Base-by-base conservation (phyloP, 92 coral and sea anemone species). In the Porites divaricata region DNA sequence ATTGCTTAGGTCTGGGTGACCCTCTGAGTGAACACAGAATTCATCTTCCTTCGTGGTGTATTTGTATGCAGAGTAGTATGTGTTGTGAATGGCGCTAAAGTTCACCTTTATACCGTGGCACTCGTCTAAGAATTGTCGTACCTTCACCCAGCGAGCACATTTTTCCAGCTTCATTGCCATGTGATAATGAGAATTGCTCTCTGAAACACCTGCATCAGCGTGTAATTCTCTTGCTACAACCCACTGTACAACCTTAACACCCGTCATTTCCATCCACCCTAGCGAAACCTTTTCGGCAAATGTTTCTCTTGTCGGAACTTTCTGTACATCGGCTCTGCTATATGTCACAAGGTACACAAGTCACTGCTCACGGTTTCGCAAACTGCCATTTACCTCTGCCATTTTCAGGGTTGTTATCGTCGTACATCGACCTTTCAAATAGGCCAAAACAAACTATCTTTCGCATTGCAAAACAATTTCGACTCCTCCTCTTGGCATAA, bases 121-220 rank as follows among this genome's bases (percentile, higher is more conserved):
- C 8, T 52, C 57, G 57, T 52, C 57, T 8, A 52, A 12, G 20
- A 72, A 70, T 20, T 72, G 73, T 35, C 87, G 79, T n/a, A 83
- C 87, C 19, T 24, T 26, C 20, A 83, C 69, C 81, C 87, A 83
- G 11, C 74, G 23, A 6, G 41, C 23, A 13, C 74, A 24, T 58
- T 83, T 83, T 13, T 75, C 75, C 12, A 74, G 66, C 15, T 84
- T 84, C 17, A 74, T 22, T 2, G 81, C 81, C 88, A 74, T 75
- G 52, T 84, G 81, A 66, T 63, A 76, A 41, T 84, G 83, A 13
- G 35, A 75, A 14, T 7, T 15, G 23, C 64, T 84, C 16, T 64
- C 80, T 17, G 45, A 21, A 6, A 61, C 58, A 84, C 61, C 53
- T 19, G 80, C 19, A 22, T 64, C 64, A 59, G 79, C 23, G 25